These are phyloP conservation scores for Peribatodes rhomboidaria DNA, from an alignment of 2,888 invertebrate genomes.

Conservation along the genomic window DNA sequence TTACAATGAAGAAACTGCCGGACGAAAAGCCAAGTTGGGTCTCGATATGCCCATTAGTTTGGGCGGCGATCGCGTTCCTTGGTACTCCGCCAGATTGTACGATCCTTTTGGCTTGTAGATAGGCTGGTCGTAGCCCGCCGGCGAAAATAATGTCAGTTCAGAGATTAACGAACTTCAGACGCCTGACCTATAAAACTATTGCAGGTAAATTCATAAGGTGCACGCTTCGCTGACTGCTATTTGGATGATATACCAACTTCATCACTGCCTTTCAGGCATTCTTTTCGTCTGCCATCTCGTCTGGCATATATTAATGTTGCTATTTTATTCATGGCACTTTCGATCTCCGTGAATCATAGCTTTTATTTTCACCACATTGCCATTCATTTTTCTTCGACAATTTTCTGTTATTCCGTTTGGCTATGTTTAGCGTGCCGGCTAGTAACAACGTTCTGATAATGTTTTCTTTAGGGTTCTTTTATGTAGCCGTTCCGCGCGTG, in stretches of 20 bases:
- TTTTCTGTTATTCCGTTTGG: conserved; percentile 44
- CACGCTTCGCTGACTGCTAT: conserved; percentile 49
- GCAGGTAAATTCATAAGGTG: conserved; percentile 62
- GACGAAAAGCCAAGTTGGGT: conserved; percentile 83
- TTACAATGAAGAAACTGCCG: conserved; percentile 47
- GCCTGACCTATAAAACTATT: conserved; percentile 80
- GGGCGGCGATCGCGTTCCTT: conserved; percentile 81
- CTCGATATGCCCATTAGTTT: conserved; percentile 81
- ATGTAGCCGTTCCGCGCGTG: conserved; percentile 64
- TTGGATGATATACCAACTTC: conserved; percentile 28
- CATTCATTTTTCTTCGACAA: conserved; percentile 20
- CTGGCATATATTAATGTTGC: conserved; percentile 12
- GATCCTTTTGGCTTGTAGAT: conserved; percentile 85
- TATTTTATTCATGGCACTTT: conserved; percentile 18
- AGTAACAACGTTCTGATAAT: conserved; percentile 50
- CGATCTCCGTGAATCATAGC: conserved; percentile 7
- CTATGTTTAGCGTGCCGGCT: conserved; percentile 36
- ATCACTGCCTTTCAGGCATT: conserved; percentile 25
- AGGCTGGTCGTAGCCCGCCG: conserved; percentile 72
- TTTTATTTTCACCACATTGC: conserved; percentile 14
- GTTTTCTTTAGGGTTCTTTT: conserved; percentile 62
- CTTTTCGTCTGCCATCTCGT: conserved; percentile 12
- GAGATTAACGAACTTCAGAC: conserved; percentile 85
- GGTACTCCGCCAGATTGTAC: conserved; percentile 84
- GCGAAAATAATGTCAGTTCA: conserved; percentile 84